phyloP scores from a whole-genome alignment of 2,888 invertebrate genomes.

The Coelopa pilipes region DNA sequence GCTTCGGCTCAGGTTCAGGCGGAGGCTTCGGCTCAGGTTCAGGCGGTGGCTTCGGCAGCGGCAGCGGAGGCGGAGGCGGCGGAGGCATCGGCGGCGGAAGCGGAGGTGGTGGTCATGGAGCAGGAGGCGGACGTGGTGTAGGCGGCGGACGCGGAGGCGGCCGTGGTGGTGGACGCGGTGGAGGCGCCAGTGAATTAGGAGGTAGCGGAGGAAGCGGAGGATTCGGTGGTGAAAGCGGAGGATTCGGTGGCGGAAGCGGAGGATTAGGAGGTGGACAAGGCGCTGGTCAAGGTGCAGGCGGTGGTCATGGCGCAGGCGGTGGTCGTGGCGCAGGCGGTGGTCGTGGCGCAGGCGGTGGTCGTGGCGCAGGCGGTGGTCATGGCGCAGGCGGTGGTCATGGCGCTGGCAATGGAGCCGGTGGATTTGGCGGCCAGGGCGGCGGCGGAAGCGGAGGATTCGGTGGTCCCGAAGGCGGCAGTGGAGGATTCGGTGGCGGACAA shows the following conservation, averaged over 20 bases:
- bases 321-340: constrained; percentile 15
- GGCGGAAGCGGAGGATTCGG: constrained; percentile 7
- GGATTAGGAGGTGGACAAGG: constrained; percentile 5
- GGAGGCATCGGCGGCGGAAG: constrained; percentile 6
- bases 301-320: constrained; percentile 25
- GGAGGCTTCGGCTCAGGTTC: neutral
- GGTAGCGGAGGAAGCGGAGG: constrained; percentile 2
- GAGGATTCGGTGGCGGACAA: constrained; percentile 11
- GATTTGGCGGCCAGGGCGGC: neutral
- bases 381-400: constrained; percentile 12
- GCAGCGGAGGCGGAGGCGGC: constrained; percentile 12
- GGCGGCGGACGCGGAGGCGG: constrained; percentile 13
- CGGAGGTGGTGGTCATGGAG: constrained; percentile 23
- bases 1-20: neutral
- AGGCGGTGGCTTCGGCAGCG: constrained; percentile 44
- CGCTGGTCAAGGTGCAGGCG: neutral
- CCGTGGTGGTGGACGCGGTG: constrained; percentile 6
- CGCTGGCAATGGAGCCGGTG: neutral
- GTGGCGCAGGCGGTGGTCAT: constrained; percentile 5
- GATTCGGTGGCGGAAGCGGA: neutral
- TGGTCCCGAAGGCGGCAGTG: constrained; percentile 4
- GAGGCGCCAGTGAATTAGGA: constrained; percentile 12
- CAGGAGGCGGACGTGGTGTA: constrained; percentile 16
- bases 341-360: constrained; percentile 12
- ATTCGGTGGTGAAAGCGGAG: neutral